Percentiles rank a stretch among this genome's conserved stretches.
These are phyloP conservation scores for Pagrus major DNA, from an alignment of 2,113 vertebrate species.

Conservation along the genomic window DNA sequence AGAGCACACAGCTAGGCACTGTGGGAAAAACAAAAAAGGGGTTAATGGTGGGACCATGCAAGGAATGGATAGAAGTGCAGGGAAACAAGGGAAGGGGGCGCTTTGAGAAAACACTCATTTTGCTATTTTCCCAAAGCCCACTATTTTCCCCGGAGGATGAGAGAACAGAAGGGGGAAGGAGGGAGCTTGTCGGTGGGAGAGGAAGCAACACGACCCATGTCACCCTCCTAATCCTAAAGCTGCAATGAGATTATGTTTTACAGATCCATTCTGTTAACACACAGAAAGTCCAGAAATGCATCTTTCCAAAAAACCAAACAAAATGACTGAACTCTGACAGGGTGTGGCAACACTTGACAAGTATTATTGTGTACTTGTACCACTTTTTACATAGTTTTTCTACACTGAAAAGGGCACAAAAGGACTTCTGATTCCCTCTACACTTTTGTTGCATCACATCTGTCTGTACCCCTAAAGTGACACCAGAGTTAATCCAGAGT, in stretches of 20 bases:
- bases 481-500: background rate
- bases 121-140: conserved; percentile 70
- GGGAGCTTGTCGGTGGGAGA: conserved; percentile 32
- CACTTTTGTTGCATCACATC: conserved; percentile 6
- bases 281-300: background rate
- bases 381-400: background rate
- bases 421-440: background rate
- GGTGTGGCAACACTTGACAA: background rate
- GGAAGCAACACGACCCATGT: conserved; percentile 59
- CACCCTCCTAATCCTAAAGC: conserved; percentile 44
- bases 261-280: background rate
- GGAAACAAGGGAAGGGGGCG: conserved; percentile 42
- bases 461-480: conserved; percentile 1
- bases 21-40: conserved; percentile 71
- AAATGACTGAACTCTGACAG: background rate
- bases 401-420: background rate
- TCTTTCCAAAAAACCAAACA: background rate
- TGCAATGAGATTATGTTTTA: conserved; percentile 29
- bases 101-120: conserved; percentile 74
- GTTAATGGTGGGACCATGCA: conserved; percentile 38
- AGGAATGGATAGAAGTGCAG: conserved; percentile 41
- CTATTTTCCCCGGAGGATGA: conserved; percentile 56
- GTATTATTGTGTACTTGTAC: background rate
- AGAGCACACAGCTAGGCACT: conserved; percentile 61
- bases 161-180: conserved; percentile 12